These are phyloP conservation scores for Ciconia maguari DNA, from an alignment of 2,113 vertebrate species.

Conservation along the genomic window DNA sequence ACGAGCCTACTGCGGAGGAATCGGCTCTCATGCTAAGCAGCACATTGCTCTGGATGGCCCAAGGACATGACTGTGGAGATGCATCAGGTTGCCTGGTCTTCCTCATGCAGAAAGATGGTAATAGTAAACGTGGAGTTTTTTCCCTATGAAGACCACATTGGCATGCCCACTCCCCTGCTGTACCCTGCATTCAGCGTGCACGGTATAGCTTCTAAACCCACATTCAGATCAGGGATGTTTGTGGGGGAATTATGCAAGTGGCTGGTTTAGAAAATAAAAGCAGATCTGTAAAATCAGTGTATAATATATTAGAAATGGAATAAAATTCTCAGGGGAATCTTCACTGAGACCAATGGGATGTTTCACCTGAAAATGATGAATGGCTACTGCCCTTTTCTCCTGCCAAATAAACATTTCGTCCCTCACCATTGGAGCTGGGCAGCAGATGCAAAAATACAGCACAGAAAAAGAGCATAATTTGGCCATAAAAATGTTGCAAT, in stretches of 20 bases:
- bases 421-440: conserved; percentile 11
- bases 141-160: not conserved
- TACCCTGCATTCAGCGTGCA: not conserved
- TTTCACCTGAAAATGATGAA: conserved; percentile 55
- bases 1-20: not conserved
- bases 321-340: not conserved
- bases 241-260: not conserved
- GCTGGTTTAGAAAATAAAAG: not conserved
- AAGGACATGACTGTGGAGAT: not conserved
- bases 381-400: conserved; percentile 14
- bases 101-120: not conserved
- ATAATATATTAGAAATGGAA: conserved; percentile 16
- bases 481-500: conserved; percentile 68
- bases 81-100: not conserved
- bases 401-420: conserved; percentile 45
- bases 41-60: not conserved
- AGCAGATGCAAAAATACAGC: conserved; percentile 61
- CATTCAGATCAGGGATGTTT: not conserved
- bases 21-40: not conserved
- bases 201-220: not conserved
- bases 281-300: not conserved
- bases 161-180: not conserved
- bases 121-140: not conserved
- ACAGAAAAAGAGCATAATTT: conserved; percentile 67
- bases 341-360: not conserved